These are phyloP conservation scores for Ageneiosus marmoratus DNA, from an alignment of 2,113 vertebrate genomes.

Conservation along the genomic window DNA sequence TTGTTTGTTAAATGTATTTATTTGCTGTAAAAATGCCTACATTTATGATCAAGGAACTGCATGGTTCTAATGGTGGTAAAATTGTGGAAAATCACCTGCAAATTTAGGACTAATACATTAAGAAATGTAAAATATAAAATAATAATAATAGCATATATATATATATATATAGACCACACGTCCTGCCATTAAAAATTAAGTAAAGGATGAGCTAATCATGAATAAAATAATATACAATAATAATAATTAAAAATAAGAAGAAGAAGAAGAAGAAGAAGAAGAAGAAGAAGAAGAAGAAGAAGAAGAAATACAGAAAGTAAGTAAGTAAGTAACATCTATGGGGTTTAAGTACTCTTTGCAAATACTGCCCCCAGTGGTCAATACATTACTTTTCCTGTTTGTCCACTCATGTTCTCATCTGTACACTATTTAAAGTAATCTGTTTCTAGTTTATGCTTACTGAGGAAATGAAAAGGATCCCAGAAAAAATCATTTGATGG, in stretches of 20 bases:
- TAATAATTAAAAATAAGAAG: too few relatives aligned
- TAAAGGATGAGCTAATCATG: neutral
- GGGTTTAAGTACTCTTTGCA: neutral
- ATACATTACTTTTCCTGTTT: constrained; percentile 52
- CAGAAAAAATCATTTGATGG: neutral
- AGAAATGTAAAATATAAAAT: neutral
- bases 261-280: neutral
- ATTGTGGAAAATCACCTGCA: neutral
- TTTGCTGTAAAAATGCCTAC: neutral
- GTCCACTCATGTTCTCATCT: neutral
- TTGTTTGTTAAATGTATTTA: neutral
- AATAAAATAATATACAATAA: neutral
- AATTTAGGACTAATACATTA: neutral
- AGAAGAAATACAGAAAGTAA: neutral
- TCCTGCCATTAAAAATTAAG: neutral
- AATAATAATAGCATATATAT: too few relatives aligned
- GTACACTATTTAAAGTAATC: neutral
- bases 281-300: neutral
- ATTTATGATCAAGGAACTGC: too few relatives aligned
- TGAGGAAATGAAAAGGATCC: constrained; percentile 29
- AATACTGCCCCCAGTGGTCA: neutral
- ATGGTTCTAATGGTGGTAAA: too few relatives aligned
- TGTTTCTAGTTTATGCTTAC: neutral
- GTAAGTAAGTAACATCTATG: neutral
- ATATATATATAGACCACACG: too few relatives aligned